phyloP scores from a whole-genome alignment of 2,797 vertebrate species.

The Coregonus sp. region DNA sequence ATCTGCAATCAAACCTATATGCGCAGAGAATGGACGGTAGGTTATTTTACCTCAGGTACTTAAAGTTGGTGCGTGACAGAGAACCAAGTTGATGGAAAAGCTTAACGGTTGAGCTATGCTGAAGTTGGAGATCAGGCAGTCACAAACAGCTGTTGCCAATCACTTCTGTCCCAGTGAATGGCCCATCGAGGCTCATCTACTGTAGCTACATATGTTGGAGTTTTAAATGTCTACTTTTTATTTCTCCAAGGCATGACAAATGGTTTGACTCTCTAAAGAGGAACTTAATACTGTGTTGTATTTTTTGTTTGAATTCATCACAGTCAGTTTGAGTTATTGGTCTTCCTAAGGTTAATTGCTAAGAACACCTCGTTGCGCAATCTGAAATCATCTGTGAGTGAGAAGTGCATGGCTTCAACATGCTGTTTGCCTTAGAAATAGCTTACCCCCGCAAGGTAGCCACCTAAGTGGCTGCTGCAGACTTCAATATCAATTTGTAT shows the following conservation, averaged over 20 bases:
- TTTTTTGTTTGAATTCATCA: conserved; percentile 60
- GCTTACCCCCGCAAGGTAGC: conserved; percentile 60
- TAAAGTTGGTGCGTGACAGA: conserved; percentile 47
- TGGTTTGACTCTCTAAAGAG: conserved; percentile 47
- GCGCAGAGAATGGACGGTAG: conserved; percentile 28
- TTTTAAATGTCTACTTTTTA: conserved; percentile 54
- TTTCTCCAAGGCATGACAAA: conserved; percentile 59
- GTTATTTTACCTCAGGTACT: conserved; percentile 46
- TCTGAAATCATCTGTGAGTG: conserved; percentile 64
- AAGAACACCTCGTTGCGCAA: conserved; percentile 60
- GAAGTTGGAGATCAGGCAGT: conserved; percentile 36
- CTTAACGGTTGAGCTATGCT: conserved; percentile 21
- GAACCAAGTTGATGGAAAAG: conserved; percentile 37
- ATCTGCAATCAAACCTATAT: conserved; percentile 3
- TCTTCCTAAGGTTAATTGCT: conserved; percentile 67
- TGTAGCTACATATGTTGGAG: conserved; percentile 50
- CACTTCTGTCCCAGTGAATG: conserved; percentile 51
- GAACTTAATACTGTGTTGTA: conserved; percentile 54
- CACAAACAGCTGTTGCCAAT: conserved; percentile 59
- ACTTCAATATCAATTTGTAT: conserved; percentile 59
- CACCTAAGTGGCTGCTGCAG: conserved; percentile 58
- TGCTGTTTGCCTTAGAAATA: conserved; percentile 67
- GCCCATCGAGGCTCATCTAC: conserved; percentile 45
- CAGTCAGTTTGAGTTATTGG: conserved; percentile 65
- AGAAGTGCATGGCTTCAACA: conserved; percentile 57